Evolutionary conservation across 2,888 invertebrate genomes (phyloP).

Genomic region (Tribolium freemani): DNA sequence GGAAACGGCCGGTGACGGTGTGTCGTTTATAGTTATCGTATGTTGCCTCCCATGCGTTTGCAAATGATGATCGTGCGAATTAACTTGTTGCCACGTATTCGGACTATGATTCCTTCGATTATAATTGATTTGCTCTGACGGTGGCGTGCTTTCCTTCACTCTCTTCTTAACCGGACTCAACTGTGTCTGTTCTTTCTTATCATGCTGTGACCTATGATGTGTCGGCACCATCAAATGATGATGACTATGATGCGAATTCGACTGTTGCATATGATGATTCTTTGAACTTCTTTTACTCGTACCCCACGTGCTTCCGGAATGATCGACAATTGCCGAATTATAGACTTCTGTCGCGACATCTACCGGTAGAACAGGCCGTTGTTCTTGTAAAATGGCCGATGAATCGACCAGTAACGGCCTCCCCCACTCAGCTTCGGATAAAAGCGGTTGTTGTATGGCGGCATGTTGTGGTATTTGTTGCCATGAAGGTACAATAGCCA

Average conservation of each 20-base stretch:
- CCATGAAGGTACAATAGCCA: conserved; percentile 89
- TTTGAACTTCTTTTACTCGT: conserved; percentile 70
- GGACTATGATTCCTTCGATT: conserved; percentile 64
- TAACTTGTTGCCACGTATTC: conserved; percentile 65
- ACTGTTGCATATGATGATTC: conserved; percentile 75
- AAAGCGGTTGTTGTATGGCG: conserved; percentile 74
- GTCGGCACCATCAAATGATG: conserved; percentile 65
- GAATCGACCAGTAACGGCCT: conserved; percentile 84
- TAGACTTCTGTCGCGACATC: conserved; percentile 73
- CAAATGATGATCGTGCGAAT: conserved; percentile 57
- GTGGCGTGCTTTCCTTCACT: conserved; percentile 96
- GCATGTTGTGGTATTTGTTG: conserved; percentile 79
- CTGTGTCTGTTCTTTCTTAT: conserved; percentile 90
- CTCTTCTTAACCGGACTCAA: conserved; percentile 97
- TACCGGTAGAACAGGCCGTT: conserved; percentile 75
- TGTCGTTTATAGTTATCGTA: conserved; percentile 95
- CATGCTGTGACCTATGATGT: conserved; percentile 70
- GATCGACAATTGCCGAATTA: conserved; percentile 72
- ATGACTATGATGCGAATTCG: conserved; percentile 68
- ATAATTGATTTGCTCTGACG: conserved; percentile 69
- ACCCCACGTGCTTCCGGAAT: conserved; percentile 66
- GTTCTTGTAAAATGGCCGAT: conserved; percentile 79
- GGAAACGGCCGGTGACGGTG: conserved; percentile 94
- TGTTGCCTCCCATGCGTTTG: conserved; percentile 74
- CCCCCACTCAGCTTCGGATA: conserved; percentile 78